These are phyloP conservation scores for Aleiodes leptofemur DNA, from an alignment of 2,888 invertebrate species.

Conservation along the genomic window DNA sequence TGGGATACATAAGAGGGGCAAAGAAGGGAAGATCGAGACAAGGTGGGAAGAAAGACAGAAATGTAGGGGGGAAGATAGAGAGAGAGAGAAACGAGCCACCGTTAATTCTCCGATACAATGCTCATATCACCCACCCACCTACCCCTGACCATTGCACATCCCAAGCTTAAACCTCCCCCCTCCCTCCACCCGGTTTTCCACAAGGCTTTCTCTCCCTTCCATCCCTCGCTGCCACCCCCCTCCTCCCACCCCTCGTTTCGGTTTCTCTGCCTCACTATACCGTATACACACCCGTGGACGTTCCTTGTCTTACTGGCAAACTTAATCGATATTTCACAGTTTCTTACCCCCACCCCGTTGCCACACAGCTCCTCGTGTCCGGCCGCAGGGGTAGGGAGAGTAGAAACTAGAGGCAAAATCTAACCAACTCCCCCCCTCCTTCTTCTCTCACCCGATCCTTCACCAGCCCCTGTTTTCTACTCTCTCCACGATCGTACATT, in stretches of 20 bases:
- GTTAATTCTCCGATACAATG: constrained; percentile 76
- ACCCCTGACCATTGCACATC: constrained; percentile 55
- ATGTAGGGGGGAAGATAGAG: constrained; percentile 16
- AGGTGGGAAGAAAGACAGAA: constrained; percentile 47
- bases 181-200: constrained; percentile 66
- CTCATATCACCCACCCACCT: constrained; percentile 74
- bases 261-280: constrained; percentile 42
- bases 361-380: constrained; percentile 56
- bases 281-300: constrained; percentile 69
- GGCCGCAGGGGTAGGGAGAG: constrained; percentile 45
- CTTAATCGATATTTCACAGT: constrained; percentile 76
- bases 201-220: constrained; percentile 47
- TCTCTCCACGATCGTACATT: constrained; percentile 37
- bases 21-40: constrained; percentile 28
- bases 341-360: constrained; percentile 72
- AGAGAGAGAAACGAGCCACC: constrained; percentile 63
- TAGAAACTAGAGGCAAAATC: constrained; percentile 35
- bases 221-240: constrained; percentile 19
- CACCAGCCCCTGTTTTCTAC: constrained; percentile 44
- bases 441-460: constrained; percentile 37
- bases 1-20: constrained; percentile 35
- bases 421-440: constrained; percentile 24
- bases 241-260: constrained; percentile 40
- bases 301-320: constrained; percentile 76
- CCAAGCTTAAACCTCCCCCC: constrained; percentile 59